phyloP scores from a whole-genome alignment of 2,888 invertebrate genomes.

The Leucoma salicis region DNA sequence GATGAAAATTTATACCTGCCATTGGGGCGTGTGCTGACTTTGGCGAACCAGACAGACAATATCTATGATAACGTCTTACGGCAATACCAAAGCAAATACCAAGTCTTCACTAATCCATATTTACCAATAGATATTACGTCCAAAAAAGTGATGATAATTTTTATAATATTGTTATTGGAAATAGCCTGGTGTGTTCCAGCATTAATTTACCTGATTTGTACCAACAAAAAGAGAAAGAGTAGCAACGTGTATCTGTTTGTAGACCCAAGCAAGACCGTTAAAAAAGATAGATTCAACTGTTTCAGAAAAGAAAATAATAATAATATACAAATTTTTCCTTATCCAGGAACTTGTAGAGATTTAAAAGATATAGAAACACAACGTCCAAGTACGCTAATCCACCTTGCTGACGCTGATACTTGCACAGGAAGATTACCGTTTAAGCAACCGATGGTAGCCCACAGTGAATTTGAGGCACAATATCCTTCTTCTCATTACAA shows the following conservation, averaged over 20 bases:
- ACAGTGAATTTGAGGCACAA: constrained; percentile 7
- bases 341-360: not conserved
- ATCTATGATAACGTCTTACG: constrained; percentile 14
- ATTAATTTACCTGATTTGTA: constrained; percentile 36
- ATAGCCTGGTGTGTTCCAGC: constrained; percentile 59
- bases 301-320: not conserved
- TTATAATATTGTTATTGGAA: constrained; percentile 54
- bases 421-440: not conserved
- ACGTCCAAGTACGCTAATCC: not conserved
- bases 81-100: not conserved
- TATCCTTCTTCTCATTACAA: constrained; percentile 8
- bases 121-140: constrained; percentile 36
- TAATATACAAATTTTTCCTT: not conserved
- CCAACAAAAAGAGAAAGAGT: constrained; percentile 10
- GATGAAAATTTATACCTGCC: constrained; percentile 84
- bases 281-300: not conserved
- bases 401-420: not conserved
- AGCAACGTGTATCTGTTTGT: constrained; percentile 30
- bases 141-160: constrained; percentile 51
- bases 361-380: constrained; percentile 1
- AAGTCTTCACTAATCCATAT: not conserved
- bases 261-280: constrained; percentile 2
- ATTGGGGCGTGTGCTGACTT: constrained; percentile 70
- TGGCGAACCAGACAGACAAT: constrained; percentile 45
- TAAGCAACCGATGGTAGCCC: not conserved